These are phyloP conservation scores for Patella pellucida DNA, from an alignment of 2,888 invertebrate species.

Conservation along the genomic window DNA sequence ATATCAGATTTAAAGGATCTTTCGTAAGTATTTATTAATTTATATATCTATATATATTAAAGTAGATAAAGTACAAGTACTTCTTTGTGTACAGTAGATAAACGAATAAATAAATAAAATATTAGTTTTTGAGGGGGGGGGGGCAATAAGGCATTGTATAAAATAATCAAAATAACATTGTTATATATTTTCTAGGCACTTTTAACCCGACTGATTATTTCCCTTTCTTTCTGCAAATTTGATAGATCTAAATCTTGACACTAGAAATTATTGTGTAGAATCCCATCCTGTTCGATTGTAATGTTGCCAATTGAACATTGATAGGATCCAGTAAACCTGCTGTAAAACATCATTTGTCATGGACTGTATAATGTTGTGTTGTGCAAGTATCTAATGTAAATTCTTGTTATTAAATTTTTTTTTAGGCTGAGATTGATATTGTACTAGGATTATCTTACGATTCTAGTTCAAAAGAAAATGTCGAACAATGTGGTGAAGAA, in stretches of 20 bases:
- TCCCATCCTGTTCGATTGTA: too few species aligned
- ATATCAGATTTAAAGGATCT: constrained; percentile 30
- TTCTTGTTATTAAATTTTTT: constrained; percentile 4
- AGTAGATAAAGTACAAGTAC: too few species aligned
- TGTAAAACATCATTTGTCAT: too few species aligned
- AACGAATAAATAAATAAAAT: too few species aligned
- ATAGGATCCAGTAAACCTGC: too few species aligned
- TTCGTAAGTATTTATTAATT: constrained; percentile 22
- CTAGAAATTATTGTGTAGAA: too few species aligned
- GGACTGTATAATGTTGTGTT: background rate
- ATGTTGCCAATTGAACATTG: too few species aligned
- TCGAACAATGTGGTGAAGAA: constrained; percentile 31
- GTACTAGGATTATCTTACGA: constrained; percentile 28
- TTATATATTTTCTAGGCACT: background rate
- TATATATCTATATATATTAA: background rate
- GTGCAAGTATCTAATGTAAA: background rate
- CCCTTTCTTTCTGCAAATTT: background rate
- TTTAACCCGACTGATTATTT: background rate
- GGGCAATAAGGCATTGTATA: background rate
- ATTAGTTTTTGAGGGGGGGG: too few species aligned
- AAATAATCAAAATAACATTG: background rate
- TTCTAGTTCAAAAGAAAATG: constrained; percentile 17
- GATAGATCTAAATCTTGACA: too few species aligned
- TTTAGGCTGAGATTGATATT: constrained; percentile 35
- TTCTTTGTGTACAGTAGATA: too few species aligned